Evolutionary conservation across 2,888 invertebrate genomes (phyloP).

Genomic region (Antitype chi): DNA sequence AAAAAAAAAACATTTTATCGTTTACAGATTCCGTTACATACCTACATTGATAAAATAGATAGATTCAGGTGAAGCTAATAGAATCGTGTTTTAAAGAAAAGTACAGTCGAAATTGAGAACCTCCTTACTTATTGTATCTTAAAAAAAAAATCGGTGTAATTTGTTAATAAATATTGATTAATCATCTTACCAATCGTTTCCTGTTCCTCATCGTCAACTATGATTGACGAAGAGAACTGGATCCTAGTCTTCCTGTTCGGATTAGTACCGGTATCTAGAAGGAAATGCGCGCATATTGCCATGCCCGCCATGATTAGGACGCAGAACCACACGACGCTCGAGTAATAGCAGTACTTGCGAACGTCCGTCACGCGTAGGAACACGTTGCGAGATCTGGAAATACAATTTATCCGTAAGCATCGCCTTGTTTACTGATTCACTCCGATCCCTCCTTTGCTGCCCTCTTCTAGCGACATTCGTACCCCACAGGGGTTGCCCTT

Average conservation of each 20-base stretch:
- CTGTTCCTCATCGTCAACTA: conserved; percentile 91
- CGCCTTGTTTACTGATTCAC: background rate
- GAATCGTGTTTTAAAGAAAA: no score
- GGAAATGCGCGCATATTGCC: conserved; percentile 95
- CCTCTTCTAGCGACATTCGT: no score
- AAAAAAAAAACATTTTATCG: no score
- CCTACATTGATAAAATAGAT: no score
- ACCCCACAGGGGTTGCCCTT: no score
- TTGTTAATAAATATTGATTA: background rate
- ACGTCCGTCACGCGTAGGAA: conserved; percentile 96
- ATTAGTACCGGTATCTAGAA: conserved; percentile 92
- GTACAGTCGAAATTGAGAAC: no score
- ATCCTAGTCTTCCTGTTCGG: conserved; percentile 86
- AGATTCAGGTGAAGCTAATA: no score
- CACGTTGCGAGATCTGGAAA: conserved; percentile 94
- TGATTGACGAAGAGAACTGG: conserved; percentile 85
- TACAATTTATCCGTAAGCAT: conserved; percentile 11
- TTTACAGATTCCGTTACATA: no score
- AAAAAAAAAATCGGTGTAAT: no score
- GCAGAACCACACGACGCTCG: conserved; percentile 94
- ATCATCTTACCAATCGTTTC: conserved; percentile 92
- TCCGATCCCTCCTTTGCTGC: no score
- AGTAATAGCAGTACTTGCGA: conserved; percentile 96
- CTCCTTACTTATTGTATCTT: no score
- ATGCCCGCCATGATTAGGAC: conserved; percentile 93